These are phyloP conservation scores for Temnothorax rugatulus DNA, from an alignment of 2,888 invertebrate genomes.

Conservation along the genomic window DNA sequence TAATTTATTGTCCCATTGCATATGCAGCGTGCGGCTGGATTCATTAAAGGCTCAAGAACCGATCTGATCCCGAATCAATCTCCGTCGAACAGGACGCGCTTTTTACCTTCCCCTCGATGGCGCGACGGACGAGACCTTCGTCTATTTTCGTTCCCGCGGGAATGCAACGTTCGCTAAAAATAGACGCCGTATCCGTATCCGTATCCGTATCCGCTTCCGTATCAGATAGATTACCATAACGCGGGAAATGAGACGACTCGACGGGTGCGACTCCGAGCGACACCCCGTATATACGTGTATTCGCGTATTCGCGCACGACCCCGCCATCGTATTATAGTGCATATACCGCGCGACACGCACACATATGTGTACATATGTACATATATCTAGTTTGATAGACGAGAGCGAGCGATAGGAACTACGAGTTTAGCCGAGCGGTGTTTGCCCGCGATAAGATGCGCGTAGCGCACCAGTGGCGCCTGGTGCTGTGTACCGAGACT, in stretches of 20 bases:
- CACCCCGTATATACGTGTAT: constrained; percentile 18
- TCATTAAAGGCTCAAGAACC: constrained; percentile 24
- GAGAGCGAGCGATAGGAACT: constrained; percentile 65
- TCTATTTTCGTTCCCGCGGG: constrained; percentile 20
- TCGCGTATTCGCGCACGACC: background rate
- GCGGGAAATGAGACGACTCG: constrained; percentile 43
- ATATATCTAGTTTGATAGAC: constrained; percentile 57
- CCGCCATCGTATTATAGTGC: background rate
- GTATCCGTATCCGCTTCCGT: constrained; percentile 13
- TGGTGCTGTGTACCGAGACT: constrained; percentile 51
- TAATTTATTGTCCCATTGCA: constrained; percentile 21
- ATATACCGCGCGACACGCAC: background rate
- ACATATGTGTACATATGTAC: background rate
- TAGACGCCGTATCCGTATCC: background rate
- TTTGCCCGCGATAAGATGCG: constrained; percentile 72
- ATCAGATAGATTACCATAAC: constrained; percentile 39
- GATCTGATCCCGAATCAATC: constrained; percentile 18
- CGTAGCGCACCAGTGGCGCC: constrained; percentile 69
- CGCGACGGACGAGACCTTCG: background rate
- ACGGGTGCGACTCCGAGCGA: constrained; percentile 45
- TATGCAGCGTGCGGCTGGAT: background rate
- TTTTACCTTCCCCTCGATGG: background rate
- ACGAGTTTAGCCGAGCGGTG: constrained; percentile 69
- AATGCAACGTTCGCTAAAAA: constrained; percentile 17
- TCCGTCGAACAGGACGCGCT: background rate